Base-by-base conservation (phyloP, 1,140 invertebrate species). In the Luehdorfia chinensis region DNA sequence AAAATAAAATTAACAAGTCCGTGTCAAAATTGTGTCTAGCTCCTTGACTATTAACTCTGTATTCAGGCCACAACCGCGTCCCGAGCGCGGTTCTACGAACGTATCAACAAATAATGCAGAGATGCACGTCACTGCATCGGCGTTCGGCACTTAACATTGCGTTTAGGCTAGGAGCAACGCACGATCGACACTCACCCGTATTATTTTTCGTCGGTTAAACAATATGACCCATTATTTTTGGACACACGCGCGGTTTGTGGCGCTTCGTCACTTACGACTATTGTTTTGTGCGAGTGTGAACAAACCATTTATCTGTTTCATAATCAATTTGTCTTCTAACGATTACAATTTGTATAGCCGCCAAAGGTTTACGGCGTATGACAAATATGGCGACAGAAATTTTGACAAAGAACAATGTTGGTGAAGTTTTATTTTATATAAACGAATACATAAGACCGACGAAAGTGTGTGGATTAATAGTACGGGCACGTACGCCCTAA, bases 51-150 rank as follows among this genome's bases (percentile, higher is more conserved):
- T 50, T 46, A 19, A 14, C 5, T 55, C 46, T 21, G 43, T 66
- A 69, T 69, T 55, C 66, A 46, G 44, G 41, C 0, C 52, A 28
- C 33, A 48, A 45, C 12, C 16, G 14, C 37, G 43, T 47, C 56
- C 54, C 62, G 54, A 56, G 55, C 44, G 44, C 51, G 58, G 36
- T 73, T 70, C 66, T 59, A 54, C 57, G 70, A 73, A 69, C 60
- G 55, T 49, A 65, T 61, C 59, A 55, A 47, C 64, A 67, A 73
- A 68, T 72, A 70, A 70, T 75, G 54, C 57, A 61, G 28, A 59
- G 65, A 68, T 72, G 55, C 55, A 33, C 54, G 66, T 61, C 61
- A 65, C 49, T 55, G 51, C 50, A 55, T 53, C 32, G 47, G 44
- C 32, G 39, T 55, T 41, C 47, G 34, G 25, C 25, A 18, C 45